Evolutionary conservation across 1,140 invertebrate genomes (phyloP).

Genomic region (Palaemon carinicauda): DNA sequence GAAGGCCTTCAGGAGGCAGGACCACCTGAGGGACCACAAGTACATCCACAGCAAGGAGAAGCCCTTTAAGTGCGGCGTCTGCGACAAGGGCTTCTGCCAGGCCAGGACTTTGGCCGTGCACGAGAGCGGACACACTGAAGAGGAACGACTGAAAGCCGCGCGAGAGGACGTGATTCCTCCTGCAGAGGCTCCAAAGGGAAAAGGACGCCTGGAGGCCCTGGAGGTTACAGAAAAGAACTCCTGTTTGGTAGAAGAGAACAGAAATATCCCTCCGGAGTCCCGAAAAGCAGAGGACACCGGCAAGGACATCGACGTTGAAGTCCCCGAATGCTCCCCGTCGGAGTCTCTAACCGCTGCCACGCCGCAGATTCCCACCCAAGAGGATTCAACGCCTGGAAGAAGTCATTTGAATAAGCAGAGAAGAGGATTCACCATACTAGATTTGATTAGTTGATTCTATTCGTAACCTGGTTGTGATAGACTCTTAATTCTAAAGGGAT

Average conservation of each 20-base stretch:
- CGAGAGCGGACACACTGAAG: constrained; percentile 38
- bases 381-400: not conserved
- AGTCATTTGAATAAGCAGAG: not conserved
- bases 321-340: not conserved
- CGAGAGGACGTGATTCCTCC: not conserved
- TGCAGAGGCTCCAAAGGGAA: not conserved
- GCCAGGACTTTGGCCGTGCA: constrained; percentile 48
- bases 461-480: no score
- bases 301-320: not conserved
- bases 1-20: constrained; percentile 97
- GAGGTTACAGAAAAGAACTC: not conserved
- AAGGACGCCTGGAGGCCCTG: not conserved
- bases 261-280: not conserved
- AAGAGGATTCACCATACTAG: constrained; percentile 29
- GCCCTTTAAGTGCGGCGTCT: constrained; percentile 72
- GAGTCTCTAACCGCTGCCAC: not conserved
- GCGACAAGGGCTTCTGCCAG: constrained; percentile 72
- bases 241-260: no score
- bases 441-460: constrained; percentile 16
- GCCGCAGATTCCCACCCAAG: not conserved
- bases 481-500: not conserved
- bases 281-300: not conserved
- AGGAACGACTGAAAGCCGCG: constrained; percentile 3
- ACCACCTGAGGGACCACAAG: constrained; percentile 92
- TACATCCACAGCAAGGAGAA: constrained; percentile 58